Conservation (phyloP, 2,113 vertebrate species). For the Danio rerio region GRCz12tu NC_133191.1:36818001-36818500, state of each 20-base stretch:
- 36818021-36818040: constrained; percentile 68
- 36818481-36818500: constrained; percentile 81
- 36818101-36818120: constrained; percentile 69
- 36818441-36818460: constrained; percentile 53
- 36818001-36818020: constrained; percentile 79
- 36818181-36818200: constrained; percentile 72
- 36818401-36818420: constrained; percentile 68
- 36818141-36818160: constrained; percentile 71
- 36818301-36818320: constrained; percentile 51
- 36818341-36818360: constrained; percentile 66
- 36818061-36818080: constrained; percentile 68
- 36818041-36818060: constrained; percentile 63
- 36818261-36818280: constrained; percentile 5
- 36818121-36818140: constrained; percentile 73
- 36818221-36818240: constrained; percentile 69
- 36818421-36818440: constrained; percentile 54
- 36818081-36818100: constrained; percentile 63
- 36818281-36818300: constrained; percentile 2
- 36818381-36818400: constrained; percentile 69
- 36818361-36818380: constrained; percentile 63
- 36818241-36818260: constrained; percentile 61
- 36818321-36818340: constrained; percentile 62
- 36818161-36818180: constrained; percentile 71
- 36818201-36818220: constrained; percentile 69
- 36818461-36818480: constrained; percentile 62